Evolutionary conservation across 2,888 invertebrate species (phyloP).

Genomic region (Cephus nigrinus): DNA sequence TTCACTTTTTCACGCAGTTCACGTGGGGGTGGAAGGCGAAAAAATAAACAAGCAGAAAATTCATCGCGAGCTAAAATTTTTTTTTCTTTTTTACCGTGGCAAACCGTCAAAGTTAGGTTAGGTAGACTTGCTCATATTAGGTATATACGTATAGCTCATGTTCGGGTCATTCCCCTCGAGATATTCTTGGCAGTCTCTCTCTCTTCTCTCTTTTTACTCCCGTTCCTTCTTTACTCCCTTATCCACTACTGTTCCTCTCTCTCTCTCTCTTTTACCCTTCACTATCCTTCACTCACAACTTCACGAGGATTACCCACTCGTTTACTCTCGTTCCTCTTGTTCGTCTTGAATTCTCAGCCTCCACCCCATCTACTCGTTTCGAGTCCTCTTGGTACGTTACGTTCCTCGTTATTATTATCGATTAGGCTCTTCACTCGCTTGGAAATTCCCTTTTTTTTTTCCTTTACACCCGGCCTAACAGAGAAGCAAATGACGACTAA

Average conservation of each 20-base stretch:
- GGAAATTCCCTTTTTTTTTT: not conserved
- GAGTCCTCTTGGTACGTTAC: not conserved
- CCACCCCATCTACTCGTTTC: not conserved
- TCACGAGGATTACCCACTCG: conserved; percentile 21
- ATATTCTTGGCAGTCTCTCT: conserved; percentile 55
- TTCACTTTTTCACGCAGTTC: not conserved
- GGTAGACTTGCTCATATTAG: not conserved
- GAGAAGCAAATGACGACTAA: not conserved
- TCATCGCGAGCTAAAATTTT: not conserved
- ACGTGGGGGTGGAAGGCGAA: no score
- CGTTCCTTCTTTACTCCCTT: conserved; percentile 10
- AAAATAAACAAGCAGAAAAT: not conserved
- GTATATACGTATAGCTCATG: conserved; percentile 38
- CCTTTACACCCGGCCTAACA: not conserved
- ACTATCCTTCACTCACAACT: conserved; percentile 5
- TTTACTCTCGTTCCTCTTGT: conserved; percentile 16
- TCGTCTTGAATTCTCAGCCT: conserved; percentile 7
- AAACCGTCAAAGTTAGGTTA: not conserved
- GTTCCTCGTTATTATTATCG: not conserved
- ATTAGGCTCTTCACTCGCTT: not conserved
- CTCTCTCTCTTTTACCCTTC: conserved; percentile 6
- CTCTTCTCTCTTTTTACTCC: conserved; percentile 32
- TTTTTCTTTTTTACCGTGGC: not conserved
- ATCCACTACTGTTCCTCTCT: conserved; percentile 4
- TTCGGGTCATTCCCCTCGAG: conserved; percentile 56